These are phyloP conservation scores for Xestoiulus laeticollis DNA, from an alignment of 2,888 invertebrate genomes.

Conservation along the genomic window DNA sequence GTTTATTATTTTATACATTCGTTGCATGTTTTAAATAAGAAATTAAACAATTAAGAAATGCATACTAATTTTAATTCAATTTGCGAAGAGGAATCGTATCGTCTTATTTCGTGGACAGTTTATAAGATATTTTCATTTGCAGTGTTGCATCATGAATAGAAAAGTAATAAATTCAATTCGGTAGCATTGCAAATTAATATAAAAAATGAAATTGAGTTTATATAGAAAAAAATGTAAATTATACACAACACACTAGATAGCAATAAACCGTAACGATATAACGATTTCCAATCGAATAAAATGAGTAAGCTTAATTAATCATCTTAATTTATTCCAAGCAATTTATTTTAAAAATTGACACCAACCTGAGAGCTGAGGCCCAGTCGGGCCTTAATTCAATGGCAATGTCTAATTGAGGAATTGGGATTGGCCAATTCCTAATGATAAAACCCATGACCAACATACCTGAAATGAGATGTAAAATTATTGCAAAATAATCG, in stretches of 20 bases:
- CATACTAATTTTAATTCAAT: too few relatives aligned
- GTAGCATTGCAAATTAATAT: too few relatives aligned
- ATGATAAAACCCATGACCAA: slow-evolving; percentile 53
- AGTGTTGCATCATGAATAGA: too few relatives aligned
- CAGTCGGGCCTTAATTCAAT: slow-evolving; percentile 46
- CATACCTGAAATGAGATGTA: slow-evolving; percentile 50
- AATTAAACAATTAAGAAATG: too few relatives aligned
- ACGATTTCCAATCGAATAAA: not conserved
- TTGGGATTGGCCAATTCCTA: slow-evolving; percentile 49
- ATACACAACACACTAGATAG: not conserved
- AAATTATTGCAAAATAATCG: slow-evolving; percentile 39
- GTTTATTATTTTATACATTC: too few relatives aligned
- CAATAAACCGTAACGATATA: not conserved
- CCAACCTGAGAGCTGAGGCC: slow-evolving; percentile 51
- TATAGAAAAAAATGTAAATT: too few relatives aligned
- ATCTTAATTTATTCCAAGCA: not conserved
- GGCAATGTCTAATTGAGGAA: slow-evolving; percentile 50
- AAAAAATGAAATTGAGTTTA: too few relatives aligned
- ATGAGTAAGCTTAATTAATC: not conserved
- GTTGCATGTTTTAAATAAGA: too few relatives aligned
- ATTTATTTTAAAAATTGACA: not conserved
- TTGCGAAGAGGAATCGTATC: too few relatives aligned
- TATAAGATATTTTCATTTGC: too few relatives aligned
- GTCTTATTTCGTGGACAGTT: too few relatives aligned
- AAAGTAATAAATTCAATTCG: too few relatives aligned